Conservation (phyloP, 1,140 invertebrate species). For the Cydia splendana region DNA sequence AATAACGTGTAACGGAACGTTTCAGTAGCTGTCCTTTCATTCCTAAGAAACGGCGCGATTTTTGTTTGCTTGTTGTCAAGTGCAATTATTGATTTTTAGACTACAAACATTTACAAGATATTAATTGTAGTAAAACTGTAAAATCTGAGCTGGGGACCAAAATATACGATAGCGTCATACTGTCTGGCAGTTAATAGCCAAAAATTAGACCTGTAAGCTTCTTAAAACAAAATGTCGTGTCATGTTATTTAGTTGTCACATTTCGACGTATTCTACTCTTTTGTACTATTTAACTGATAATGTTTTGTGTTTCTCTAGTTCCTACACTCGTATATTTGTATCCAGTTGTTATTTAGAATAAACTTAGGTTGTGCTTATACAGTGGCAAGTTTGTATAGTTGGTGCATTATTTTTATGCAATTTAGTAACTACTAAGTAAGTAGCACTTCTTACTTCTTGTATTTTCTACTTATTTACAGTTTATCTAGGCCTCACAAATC, state of each 20-base stretch:
- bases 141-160: background rate
- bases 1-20: constrained; percentile 32
- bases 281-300: constrained; percentile 21
- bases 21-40: constrained; percentile 16
- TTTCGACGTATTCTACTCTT: constrained; percentile 28
- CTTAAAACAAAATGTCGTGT: constrained; percentile 53
- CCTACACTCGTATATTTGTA: constrained; percentile 3
- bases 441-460: background rate
- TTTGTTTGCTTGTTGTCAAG: constrained; percentile 43
- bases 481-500: background rate
- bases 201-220: constrained; percentile 43
- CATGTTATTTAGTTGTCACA: constrained; percentile 34
- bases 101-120: constrained; percentile 7
- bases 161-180: constrained; percentile 25
- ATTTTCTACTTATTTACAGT: background rate
- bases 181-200: constrained; percentile 41
- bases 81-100: constrained; percentile 42
- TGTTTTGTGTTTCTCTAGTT: constrained; percentile 12
- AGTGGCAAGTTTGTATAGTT: background rate
- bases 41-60: constrained; percentile 39
- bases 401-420: background rate
- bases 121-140: background rate
- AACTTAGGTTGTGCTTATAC: background rate
- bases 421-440: background rate
- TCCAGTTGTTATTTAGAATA: constrained; percentile 4